These are phyloP conservation scores for Thrips palmi DNA, from an alignment of 1,140 invertebrate species.

Conservation along the genomic window DNA sequence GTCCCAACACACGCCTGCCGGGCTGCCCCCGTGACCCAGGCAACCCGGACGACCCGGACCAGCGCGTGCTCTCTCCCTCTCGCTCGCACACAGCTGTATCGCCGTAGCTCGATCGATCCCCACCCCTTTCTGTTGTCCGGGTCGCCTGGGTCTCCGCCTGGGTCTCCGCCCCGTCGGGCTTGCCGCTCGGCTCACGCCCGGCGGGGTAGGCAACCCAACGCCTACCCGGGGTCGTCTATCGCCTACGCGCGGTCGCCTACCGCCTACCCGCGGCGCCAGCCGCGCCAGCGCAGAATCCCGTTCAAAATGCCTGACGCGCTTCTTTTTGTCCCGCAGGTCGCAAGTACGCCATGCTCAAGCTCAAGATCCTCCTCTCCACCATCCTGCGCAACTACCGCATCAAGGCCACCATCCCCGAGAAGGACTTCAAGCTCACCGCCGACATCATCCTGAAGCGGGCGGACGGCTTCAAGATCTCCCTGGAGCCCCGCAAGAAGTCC, in stretches of 20 bases:
- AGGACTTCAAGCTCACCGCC: slow-evolving; percentile 24
- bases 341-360: slow-evolving; percentile 46
- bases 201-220: slow-evolving; percentile 26
- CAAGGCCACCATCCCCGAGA: slow-evolving; percentile 21
- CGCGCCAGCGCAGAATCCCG: slow-evolving; percentile 21
- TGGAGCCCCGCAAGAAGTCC: slow-evolving; percentile 19
- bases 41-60: too few species aligned
- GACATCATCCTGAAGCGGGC: slow-evolving; percentile 29
- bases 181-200: too few species aligned
- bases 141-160: too few species aligned
- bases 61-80: too few species aligned
- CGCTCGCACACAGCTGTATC: too few species aligned
- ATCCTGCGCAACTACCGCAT: slow-evolving; percentile 39
- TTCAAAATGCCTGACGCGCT: slow-evolving; percentile 13
- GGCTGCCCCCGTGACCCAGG: too few species aligned
- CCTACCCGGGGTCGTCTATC: slow-evolving; percentile 16
- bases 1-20: slow-evolving; percentile 15
- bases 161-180: too few species aligned
- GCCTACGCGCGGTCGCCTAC: slow-evolving; percentile 24
- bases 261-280: slow-evolving; percentile 27
- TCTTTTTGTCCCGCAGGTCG: slow-evolving; percentile 28
- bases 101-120: too few species aligned
- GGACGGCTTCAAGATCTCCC: slow-evolving; percentile 26
- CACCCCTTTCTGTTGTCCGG: slow-evolving; percentile 20
- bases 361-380: slow-evolving; percentile 39